Evolutionary conservation across 2,888 invertebrate species (phyloP).

Genomic region (Melinopterus prodromus): DNA sequence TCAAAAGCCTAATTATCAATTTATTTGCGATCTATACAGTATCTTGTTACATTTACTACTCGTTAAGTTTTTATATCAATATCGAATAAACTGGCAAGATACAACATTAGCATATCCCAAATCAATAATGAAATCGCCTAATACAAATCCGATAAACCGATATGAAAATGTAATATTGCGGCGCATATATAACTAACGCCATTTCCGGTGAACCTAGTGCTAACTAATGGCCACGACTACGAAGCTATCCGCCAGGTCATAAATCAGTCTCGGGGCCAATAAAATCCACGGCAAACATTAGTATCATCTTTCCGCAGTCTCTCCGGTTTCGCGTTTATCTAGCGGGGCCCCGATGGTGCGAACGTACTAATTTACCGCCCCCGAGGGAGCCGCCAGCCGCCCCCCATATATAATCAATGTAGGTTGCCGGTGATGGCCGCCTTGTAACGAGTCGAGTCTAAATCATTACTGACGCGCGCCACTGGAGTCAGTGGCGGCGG

Average conservation of each 20-base stretch:
- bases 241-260: not conserved
- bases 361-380: slow-evolving; percentile 47
- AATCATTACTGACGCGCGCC: slow-evolving; percentile 50
- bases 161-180: not conserved
- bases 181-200: not conserved
- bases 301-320: slow-evolving; percentile 37
- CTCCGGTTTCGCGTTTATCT: slow-evolving; percentile 27
- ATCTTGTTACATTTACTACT: too few species aligned
- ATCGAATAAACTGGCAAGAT: too few species aligned
- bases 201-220: not conserved
- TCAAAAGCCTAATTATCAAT: too few species aligned
- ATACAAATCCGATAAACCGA: not conserved
- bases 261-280: slow-evolving; percentile 22
- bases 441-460: slow-evolving; percentile 53
- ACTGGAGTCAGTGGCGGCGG: not conserved
- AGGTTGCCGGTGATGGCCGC: slow-evolving; percentile 53
- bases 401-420: slow-evolving; percentile 50
- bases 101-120: not conserved
- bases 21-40: too few species aligned
- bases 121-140: not conserved
- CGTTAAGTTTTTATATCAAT: too few species aligned
- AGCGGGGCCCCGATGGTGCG: slow-evolving; percentile 29
- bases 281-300: slow-evolving; percentile 39
- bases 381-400: slow-evolving; percentile 38
- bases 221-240: not conserved